Evolutionary conservation across 2,888 invertebrate genomes (phyloP), one percentile per base, ranked within the genome.

Genomic region (Cryptocheilus praepositus): DNA sequence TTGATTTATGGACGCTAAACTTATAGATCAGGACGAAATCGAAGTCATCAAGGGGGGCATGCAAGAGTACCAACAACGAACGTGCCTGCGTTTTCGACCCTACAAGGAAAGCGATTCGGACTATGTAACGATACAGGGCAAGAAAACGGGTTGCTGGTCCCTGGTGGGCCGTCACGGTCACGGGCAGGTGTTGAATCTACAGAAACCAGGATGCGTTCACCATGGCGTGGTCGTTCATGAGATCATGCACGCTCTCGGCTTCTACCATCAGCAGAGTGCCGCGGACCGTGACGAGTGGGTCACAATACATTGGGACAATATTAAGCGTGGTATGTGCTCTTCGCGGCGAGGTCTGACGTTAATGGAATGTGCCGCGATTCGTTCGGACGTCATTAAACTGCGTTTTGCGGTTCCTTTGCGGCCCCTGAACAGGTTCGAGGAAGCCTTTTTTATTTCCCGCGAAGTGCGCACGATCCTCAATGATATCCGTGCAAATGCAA

Each of bases 201-300:
- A 89, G 70, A 85, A 82, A 16, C 87, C 86, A 0, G 87, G 88
- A 44, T 90, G 90, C 71, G 79, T 90, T 7, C 84, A 82, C 2
- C 89, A 89, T 61, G 91, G 92, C 4, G 91, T 91, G 16, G 90
- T 92, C 45, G 89, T 92, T 60, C 92, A 96, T 83, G 96, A 96
- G 86, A 90, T 96, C 85, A 90, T 96, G 80, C 96, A 96, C 82
- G 93, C 94, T 0, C 86, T 95, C 0, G 96, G 96, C 0, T 95
- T 96, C 87, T 94, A 94, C 85, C 96, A 96, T 83, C 95, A 95
- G 89, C 96, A 96, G 84, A 94, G 94, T 82, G 91, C 95, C 21
- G 92, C 92, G 16, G 93, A 95, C 86, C 91, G 96, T 73, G 95
- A 96, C 83, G 91, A 93, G 0, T 95, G 91, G 85, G 93, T 96